Conservation (phyloP, 2,888 invertebrate species). For the Aphodius sticticus region DNA sequence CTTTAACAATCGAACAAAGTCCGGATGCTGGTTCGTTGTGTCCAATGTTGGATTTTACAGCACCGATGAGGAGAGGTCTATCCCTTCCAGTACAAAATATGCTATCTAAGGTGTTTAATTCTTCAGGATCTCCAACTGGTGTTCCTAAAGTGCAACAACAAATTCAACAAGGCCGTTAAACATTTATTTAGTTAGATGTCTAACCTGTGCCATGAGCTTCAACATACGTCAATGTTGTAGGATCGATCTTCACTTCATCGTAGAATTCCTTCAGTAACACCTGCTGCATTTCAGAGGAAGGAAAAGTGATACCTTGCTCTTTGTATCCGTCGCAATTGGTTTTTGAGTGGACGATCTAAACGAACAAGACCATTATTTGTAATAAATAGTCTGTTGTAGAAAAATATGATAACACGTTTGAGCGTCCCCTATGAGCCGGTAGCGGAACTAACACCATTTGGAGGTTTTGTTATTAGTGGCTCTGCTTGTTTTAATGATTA, state of each 20-base stretch:
- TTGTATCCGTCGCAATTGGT: slow-evolving; percentile 57
- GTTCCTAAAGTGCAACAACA: slow-evolving; percentile 56
- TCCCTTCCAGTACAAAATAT: slow-evolving; percentile 79
- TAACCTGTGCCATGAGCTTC: slow-evolving; percentile 71
- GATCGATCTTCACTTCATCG: slow-evolving; percentile 74
- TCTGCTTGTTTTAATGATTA: too few species aligned
- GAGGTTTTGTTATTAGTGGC: too few species aligned
- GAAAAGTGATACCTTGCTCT: slow-evolving; percentile 57
- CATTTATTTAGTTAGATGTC: neutral
- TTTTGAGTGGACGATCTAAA: slow-evolving; percentile 49
- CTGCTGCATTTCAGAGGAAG: slow-evolving; percentile 65
- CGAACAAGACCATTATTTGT: neutral
- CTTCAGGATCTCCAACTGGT: slow-evolving; percentile 90
- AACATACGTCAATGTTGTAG: slow-evolving; percentile 75
- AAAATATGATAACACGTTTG: neutral
- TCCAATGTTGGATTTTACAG: slow-evolving; percentile 93
- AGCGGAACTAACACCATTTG: too few species aligned
- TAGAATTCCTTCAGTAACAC: slow-evolving; percentile 71
- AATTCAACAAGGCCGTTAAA: neutral
- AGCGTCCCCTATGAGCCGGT: too few species aligned
- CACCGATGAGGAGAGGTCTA: slow-evolving; percentile 83
- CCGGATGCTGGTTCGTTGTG: slow-evolving; percentile 91
- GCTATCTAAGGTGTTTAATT: slow-evolving; percentile 82
- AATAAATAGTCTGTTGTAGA: neutral
- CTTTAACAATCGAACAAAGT: slow-evolving; percentile 83